Base-by-base conservation (phyloP, 2,113 vertebrate genomes). In the Alligator mississippiensis region DNA sequence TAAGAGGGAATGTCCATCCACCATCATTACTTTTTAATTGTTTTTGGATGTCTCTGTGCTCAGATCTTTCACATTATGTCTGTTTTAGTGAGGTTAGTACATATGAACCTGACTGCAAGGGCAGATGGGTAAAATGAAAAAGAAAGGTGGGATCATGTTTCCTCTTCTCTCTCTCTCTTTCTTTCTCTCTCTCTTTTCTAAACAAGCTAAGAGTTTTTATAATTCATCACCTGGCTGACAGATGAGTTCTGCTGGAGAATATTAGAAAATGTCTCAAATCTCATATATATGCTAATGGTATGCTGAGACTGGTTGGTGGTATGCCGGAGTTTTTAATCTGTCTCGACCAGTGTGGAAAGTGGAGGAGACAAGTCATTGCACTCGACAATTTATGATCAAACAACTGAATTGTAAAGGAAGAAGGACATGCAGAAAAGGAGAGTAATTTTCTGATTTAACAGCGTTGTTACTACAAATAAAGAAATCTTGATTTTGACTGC, bases 271-370 rank as follows among this genome's bases (percentile, higher is more conserved):
- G 99, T 99, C 99, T 99, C 99, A 99, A 99, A 99, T 99, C 99
- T 99, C 99, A 99, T 99, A 99, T 99, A 99, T 99, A 99, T 99
- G 99, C 99, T 99, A 99, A 99, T 99, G 97, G 98, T 99, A 99
- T 99, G 99, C 99, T 98, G 98, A 98, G 98, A 98, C 98, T 94
- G 98, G 98, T 98, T 98, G 98, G 98, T 97, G 97, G 98, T 98
- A 98, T 98, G 98, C 98, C 68, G 96, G 98, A 98, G 98, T 99
- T 99, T 99, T 99, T 99, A 99, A 99, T 99, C 99, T 99, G 98
- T 98, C 98, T 98, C 97, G 98, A 98, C 98, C 98, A 98, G 98
- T 98, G 98, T 98, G 99, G 98, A 98, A 98, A 99, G 99, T 99
- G 98, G 98, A 98, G 98, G 98, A 98, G 99, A 99, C 99, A 99